Percentiles rank a stretch among this genome's conserved stretches.
phyloP scores from a whole-genome alignment of 2,797 vertebrate species.

The Spondyliosoma cantharus region DNA sequence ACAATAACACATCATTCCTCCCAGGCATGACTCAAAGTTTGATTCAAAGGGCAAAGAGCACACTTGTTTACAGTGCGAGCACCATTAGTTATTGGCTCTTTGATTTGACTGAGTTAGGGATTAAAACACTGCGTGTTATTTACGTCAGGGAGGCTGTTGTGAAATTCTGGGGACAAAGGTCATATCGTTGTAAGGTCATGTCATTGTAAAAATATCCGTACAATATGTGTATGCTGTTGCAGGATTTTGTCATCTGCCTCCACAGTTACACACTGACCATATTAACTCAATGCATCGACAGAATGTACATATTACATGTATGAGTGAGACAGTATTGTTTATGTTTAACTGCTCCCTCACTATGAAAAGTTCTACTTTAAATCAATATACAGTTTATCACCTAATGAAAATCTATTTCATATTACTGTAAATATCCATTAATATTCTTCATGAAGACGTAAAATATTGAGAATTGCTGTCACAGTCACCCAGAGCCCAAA shows the following conservation, averaged over 20 bases:
- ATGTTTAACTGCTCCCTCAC: neutral
- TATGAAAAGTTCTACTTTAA: neutral
- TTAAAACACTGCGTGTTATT: slow-evolving; percentile 47
- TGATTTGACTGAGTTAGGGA: slow-evolving; percentile 60
- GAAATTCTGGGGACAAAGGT: slow-evolving; percentile 68
- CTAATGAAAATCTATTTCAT: neutral
- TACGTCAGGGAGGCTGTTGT: slow-evolving; percentile 31
- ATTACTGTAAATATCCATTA: neutral
- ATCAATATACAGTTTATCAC: neutral
- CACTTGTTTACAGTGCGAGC: slow-evolving; percentile 46
- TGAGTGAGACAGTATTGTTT: neutral
- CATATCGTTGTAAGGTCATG: neutral
- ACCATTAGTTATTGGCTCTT: slow-evolving; percentile 53
- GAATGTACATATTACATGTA: neutral
- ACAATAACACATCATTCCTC: slow-evolving; percentile 18
- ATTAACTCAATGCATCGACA: neutral
- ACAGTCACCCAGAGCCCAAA: neutral
- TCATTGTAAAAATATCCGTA: neutral
- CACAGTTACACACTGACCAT: neutral
- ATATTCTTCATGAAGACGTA: neutral
- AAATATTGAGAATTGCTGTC: neutral
- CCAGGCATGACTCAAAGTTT: slow-evolving; percentile 12
- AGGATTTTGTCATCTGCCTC: neutral
- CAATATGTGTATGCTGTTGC: neutral
- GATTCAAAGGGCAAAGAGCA: slow-evolving; percentile 63